A percentile compares a stretch with the other conserved stretches of the same genome.
phyloP scores from a whole-genome alignment of 2,113 vertebrate species.

The Neolamprologus fasciatus region DNA sequence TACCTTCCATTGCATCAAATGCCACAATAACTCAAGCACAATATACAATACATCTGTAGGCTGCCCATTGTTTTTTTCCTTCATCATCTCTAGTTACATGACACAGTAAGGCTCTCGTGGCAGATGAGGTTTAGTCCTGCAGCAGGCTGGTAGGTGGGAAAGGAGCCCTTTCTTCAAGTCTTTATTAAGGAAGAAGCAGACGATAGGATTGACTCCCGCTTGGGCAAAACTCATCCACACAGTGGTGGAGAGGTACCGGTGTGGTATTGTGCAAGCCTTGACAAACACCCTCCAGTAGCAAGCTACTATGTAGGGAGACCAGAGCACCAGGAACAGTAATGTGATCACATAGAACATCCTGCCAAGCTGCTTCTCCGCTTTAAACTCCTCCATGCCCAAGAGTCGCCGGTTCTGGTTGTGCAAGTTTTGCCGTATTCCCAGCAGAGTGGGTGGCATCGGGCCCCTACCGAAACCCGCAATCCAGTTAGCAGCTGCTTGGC shows the following conservation, averaged over 20 bases:
- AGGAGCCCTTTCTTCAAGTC: conserved; percentile 88
- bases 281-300: conserved; percentile 91
- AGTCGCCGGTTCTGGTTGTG: conserved; percentile 83
- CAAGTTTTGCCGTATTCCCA: conserved; percentile 87
- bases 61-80: background rate
- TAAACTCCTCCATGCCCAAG: conserved; percentile 87
- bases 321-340: conserved; percentile 84
- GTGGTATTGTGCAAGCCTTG: conserved; percentile 82
- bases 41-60: background rate
- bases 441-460: conserved; percentile 84
- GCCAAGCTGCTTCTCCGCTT: conserved; percentile 84
- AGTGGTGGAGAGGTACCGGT: conserved; percentile 83
- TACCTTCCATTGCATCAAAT: conserved; percentile 51
- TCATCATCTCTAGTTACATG: conserved; percentile 68
- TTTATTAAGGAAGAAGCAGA: conserved; percentile 90
- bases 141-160: conserved; percentile 82
- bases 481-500: conserved; percentile 89
- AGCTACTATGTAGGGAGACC: conserved; percentile 88
- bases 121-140: conserved; percentile 83
- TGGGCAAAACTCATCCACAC: conserved; percentile 91
- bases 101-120: conserved; percentile 89
- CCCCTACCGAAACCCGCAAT: conserved; percentile 86
- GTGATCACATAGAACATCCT: conserved; percentile 90
- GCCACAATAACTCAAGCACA: conserved; percentile 34
- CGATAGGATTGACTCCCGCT: conserved; percentile 84